Evolutionary conservation across 2,888 invertebrate species (phyloP).

Genomic region (Rhagonycha lutea): DNA sequence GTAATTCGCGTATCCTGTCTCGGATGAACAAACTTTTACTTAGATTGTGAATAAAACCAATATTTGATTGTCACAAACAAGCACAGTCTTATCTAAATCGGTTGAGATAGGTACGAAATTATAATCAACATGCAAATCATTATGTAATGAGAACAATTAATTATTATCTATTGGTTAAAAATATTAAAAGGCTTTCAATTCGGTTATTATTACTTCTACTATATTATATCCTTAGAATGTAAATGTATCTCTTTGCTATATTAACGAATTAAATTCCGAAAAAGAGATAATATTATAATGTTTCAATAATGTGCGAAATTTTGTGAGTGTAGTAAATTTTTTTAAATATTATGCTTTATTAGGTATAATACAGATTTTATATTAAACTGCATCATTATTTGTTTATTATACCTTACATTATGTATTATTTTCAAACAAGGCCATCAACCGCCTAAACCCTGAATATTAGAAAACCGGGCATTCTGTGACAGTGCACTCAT

Average conservation of each 20-base stretch:
- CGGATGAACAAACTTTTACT: slow-evolving; percentile 37
- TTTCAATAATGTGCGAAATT: no score
- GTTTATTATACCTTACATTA: no score
- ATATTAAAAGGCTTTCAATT: not conserved
- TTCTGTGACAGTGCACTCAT: no score
- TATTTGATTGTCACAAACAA: not conserved
- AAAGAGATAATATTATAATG: no score
- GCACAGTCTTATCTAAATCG: slow-evolving; percentile 23
- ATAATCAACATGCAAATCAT: slow-evolving; percentile 33
- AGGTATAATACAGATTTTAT: no score
- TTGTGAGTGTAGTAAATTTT: no score
- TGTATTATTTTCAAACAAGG: no score
- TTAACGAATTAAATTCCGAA: no score
- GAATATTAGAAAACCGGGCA: no score
- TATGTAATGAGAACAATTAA: slow-evolving; percentile 33
- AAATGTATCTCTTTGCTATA: not conserved
- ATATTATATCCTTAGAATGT: not conserved
- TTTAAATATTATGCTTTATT: no score
- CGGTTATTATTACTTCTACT: not conserved
- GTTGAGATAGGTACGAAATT: slow-evolving; percentile 28
- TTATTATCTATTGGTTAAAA: slow-evolving; percentile 9
- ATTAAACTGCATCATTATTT: no score
- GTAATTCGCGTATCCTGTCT: slow-evolving; percentile 43
- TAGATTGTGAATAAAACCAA: slow-evolving; percentile 32
- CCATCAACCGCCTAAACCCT: no score